These are phyloP conservation scores for Blastobasis adustella DNA, from an alignment of 2,888 invertebrate species.

Conservation along the genomic window DNA sequence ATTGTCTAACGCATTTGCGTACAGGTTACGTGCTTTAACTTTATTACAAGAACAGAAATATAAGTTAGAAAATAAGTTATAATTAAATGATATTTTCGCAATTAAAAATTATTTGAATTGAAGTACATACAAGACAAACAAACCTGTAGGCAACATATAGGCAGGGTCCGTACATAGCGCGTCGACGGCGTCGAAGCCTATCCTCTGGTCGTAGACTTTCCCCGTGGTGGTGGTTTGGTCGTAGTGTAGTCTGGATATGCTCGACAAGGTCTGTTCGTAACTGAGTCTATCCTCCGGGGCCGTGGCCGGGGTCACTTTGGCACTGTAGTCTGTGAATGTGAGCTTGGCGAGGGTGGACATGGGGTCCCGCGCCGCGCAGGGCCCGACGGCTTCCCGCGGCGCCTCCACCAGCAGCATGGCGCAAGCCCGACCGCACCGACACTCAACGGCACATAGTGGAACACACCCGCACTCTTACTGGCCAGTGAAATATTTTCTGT, in stretches of 20 bases:
- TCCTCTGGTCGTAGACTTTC: conserved; percentile 52
- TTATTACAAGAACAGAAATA: no score
- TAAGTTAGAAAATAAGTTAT: not conserved
- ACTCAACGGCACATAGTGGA: conserved; percentile 46
- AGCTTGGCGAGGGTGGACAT: conserved; percentile 65
- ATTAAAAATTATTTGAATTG: not conserved
- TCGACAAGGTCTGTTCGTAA: conserved; percentile 56
- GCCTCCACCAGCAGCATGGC: conserved; percentile 86
- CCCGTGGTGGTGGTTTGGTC: conserved; percentile 50
- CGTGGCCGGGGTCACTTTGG: conserved; percentile 51
- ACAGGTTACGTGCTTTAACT: no score
- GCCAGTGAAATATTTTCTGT: not conserved
- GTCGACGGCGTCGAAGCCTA: conserved; percentile 53
- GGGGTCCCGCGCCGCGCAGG: conserved; percentile 60
- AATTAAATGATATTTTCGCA: not conserved
- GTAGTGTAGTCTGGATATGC: conserved; percentile 52
- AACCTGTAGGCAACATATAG: conserved; percentile 56
- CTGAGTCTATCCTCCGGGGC: conserved; percentile 39
- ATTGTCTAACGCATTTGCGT: no score
- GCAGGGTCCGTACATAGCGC: conserved; percentile 50
- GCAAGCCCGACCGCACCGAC: conserved; percentile 45
- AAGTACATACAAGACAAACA: not conserved
- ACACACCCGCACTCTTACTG: conserved; percentile 9
- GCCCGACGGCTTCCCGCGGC: conserved; percentile 83
- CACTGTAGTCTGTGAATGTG: conserved; percentile 67